phyloP scores from a whole-genome alignment of 2,113 vertebrate genomes.

The Myotis brandtii region DNA sequence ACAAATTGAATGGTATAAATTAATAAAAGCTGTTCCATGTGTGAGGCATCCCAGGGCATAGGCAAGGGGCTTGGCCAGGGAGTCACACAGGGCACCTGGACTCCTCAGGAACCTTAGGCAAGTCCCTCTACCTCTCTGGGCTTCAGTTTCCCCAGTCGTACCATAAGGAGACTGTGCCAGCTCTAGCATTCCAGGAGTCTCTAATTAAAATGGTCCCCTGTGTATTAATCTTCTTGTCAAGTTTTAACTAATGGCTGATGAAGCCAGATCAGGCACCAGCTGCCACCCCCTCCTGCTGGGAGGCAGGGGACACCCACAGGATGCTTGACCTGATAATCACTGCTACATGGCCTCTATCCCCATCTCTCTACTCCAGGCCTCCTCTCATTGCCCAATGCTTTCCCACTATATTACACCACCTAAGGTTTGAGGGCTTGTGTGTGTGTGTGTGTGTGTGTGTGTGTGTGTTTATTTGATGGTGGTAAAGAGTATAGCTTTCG shows the following conservation, averaged over 20 bases:
- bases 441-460: background rate
- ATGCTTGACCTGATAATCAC: slow-evolving; percentile 73
- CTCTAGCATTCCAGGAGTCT: slow-evolving; percentile 64
- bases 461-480: background rate
- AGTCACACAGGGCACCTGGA: background rate
- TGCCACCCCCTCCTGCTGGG: slow-evolving; percentile 59
- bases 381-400: background rate
- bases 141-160: slow-evolving; percentile 65
- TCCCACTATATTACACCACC: background rate
- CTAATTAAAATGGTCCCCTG: slow-evolving; percentile 85
- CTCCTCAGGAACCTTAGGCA: background rate
- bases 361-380: slow-evolving; percentile 18
- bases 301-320: slow-evolving; percentile 50
- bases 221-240: slow-evolving; percentile 88
- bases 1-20: slow-evolving; percentile 83
- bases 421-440: background rate
- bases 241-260: slow-evolving; percentile 88
- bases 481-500: background rate
- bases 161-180: background rate
- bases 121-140: background rate
- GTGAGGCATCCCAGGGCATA: slow-evolving; percentile 48
- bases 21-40: slow-evolving; percentile 86
- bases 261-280: slow-evolving; percentile 75
- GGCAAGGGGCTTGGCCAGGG: slow-evolving; percentile 28
- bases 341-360: slow-evolving; percentile 57